Conservation (phyloP, 2,888 invertebrate species). For the Anoplius nigerrimus region DNA sequence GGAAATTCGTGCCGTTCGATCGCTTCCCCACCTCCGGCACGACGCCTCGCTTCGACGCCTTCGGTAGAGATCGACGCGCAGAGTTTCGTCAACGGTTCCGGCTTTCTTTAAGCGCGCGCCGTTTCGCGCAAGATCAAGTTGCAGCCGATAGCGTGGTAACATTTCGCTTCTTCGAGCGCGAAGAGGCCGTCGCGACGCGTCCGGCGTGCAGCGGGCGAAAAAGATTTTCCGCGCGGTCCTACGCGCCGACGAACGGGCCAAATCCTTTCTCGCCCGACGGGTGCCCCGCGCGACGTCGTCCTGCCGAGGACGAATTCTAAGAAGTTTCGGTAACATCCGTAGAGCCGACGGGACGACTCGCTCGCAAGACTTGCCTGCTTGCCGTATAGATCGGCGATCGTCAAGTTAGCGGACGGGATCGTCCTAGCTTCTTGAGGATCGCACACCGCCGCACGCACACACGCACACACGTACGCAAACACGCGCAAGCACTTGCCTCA, state of each 20-base stretch:
- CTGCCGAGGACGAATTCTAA: constrained; percentile 10
- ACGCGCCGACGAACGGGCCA: too few relatives aligned
- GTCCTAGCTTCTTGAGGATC: too few relatives aligned
- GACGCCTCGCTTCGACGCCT: too few relatives aligned
- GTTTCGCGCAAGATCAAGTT: constrained; percentile 39
- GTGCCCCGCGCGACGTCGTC: constrained; percentile 9
- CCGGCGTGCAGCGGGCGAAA: neutral
- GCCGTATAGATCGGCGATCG: too few relatives aligned
- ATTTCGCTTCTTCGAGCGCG: constrained; percentile 50
- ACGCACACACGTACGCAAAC: neutral
- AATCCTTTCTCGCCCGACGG: constrained; percentile 21
- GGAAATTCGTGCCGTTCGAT: too few relatives aligned
- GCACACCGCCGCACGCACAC: neutral
- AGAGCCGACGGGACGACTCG: constrained; percentile 4
- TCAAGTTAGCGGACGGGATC: neutral
- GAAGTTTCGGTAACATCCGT: constrained; percentile 31
- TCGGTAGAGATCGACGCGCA: too few relatives aligned
- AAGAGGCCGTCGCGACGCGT: constrained; percentile 30
- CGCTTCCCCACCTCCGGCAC: too few relatives aligned
- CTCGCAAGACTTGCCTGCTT: neutral
- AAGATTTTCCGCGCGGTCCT: neutral
- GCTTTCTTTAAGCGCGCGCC: constrained; percentile 4
- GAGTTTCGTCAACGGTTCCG: too few relatives aligned
- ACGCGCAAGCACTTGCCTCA: neutral
- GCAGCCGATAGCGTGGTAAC: constrained; percentile 49